Base-by-base conservation (phyloP, 1,140 invertebrate genomes). In the Schlechtendalia chinensis region DNA sequence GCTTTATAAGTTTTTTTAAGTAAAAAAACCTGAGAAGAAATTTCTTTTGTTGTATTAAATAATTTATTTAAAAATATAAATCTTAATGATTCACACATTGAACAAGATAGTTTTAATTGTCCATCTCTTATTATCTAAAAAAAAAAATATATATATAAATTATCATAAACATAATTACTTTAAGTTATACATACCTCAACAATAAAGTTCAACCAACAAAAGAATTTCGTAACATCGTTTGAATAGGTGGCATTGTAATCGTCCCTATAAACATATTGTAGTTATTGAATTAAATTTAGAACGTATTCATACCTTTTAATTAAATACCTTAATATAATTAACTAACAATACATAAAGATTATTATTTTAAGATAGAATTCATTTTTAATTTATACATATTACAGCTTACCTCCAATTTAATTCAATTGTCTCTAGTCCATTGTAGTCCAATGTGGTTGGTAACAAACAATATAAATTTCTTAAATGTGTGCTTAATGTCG, bases 201-300 rank as follows among this genome's bases (percentile, higher is more conserved):
- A 24, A 77, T 59, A 59, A 77, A 77, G 45, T 77, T 27, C 11
- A 77, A 58, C 54, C 54, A 77, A 77, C 72, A 77, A 59, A 77
- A 77, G 19, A 58, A 77, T 77, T 58, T 77, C 4, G 72, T 77
- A 17, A 77, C 72, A 77, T 77, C 72, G 16, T 77, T 77, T 59
- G 72, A 77, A 45, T 77, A 77, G 27, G 72, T 59, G 12, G 72
- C 72, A 59, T 77, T 59, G 22, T 77, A 77, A 59, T 77, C 54
- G 0, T 56, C 56, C 22, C 72, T 77, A 27, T 22, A 77, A 39
- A 24, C n/a, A 58, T 58, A 56, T 19, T 29, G 14, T 58, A 22
- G 39, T 17, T 19, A 12, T 72, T 22, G 19, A 47, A 69, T 39
- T 65, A 1, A 19, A 29, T 19, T n/a, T 45, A 1, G 10, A 22